Percentiles rank a stretch among this genome's conserved stretches.
Conservation (phyloP, 2,888 invertebrate genomes). For the Criorhina ranunculi region DNA sequence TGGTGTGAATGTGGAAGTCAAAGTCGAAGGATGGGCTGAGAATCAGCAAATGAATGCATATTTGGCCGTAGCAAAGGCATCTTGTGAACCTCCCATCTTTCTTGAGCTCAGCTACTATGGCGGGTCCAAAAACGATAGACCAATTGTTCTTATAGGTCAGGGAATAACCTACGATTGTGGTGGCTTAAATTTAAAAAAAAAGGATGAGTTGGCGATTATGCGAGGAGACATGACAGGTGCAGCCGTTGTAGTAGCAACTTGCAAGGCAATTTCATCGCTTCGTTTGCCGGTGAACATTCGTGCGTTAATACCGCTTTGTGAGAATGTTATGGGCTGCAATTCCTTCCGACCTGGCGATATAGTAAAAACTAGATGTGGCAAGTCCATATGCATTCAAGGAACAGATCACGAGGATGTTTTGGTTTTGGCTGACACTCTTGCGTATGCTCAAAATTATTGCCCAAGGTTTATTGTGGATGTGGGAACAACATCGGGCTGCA, state of each 20-base stretch:
- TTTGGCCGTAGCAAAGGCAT: slow-evolving; percentile 90
- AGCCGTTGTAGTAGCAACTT: slow-evolving; percentile 90
- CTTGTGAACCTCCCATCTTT: slow-evolving; percentile 91
- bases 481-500: slow-evolving; percentile 91
- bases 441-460: slow-evolving; percentile 88
- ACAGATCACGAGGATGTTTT: slow-evolving; percentile 92
- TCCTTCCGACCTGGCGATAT: slow-evolving; percentile 93
- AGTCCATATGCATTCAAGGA: slow-evolving; percentile 88
- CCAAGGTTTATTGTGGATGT: slow-evolving; percentile 90
- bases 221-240: slow-evolving; percentile 95
- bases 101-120: slow-evolving; percentile 91
- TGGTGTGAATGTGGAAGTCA: slow-evolving; percentile 82
- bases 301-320: slow-evolving; percentile 90
- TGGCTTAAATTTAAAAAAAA: slow-evolving; percentile 88
- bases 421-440: slow-evolving; percentile 91
- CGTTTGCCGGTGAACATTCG: slow-evolving; percentile 90
- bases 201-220: slow-evolving; percentile 85
- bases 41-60: slow-evolving; percentile 92
- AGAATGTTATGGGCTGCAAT: slow-evolving; percentile 91
- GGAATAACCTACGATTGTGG: slow-evolving; percentile 90
- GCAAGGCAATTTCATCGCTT: slow-evolving; percentile 89
- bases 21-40: slow-evolving; percentile 88
- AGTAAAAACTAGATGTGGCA: slow-evolving; percentile 90
- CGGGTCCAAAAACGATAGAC: slow-evolving; percentile 86
- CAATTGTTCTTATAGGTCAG: slow-evolving; percentile 90